A percentile compares a stretch with the other conserved stretches of the same genome.
Evolutionary conservation across 2,113 vertebrate species (phyloP).

Genomic region (Lynx canadensis): DNA sequence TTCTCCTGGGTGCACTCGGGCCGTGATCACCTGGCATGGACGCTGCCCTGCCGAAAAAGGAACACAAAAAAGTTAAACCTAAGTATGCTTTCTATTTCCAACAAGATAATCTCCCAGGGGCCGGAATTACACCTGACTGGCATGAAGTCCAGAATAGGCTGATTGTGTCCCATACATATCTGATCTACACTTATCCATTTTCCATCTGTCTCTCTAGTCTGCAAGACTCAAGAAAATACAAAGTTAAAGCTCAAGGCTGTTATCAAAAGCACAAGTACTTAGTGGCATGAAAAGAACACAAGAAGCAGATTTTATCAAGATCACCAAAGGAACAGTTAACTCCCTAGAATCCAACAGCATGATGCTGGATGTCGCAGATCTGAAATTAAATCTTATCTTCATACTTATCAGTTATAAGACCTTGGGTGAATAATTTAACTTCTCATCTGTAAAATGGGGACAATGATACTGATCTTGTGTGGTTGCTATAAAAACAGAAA

Average conservation of each 20-base stretch:
- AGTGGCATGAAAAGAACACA: neutral
- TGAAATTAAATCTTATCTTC: neutral
- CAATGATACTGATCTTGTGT: neutral
- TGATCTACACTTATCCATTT: neutral
- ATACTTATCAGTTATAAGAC: neutral
- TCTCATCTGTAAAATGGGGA: conserved; percentile 7
- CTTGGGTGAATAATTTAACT: neutral
- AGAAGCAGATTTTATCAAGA: neutral
- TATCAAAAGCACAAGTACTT: neutral
- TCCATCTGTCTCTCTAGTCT: neutral
- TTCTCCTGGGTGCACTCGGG: conserved; percentile 95
- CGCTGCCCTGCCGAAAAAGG: conserved; percentile 86
- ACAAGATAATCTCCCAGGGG: neutral
- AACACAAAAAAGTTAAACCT: neutral
- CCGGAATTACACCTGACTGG: neutral
- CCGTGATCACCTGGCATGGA: conserved; percentile 90
- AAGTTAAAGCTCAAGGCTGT: neutral
- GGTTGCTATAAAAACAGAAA: neutral
- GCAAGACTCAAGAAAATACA: neutral
- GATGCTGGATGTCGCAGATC: neutral
- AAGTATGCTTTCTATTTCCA: neutral
- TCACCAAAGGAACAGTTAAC: neutral
- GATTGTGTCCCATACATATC: neutral
- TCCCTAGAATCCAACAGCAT: neutral
- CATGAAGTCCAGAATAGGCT: neutral